Evolutionary conservation across 2,113 vertebrate genomes (phyloP), one percentile per base, ranked within the genome.

Genomic region (Psilopogon haemacephalus): DNA sequence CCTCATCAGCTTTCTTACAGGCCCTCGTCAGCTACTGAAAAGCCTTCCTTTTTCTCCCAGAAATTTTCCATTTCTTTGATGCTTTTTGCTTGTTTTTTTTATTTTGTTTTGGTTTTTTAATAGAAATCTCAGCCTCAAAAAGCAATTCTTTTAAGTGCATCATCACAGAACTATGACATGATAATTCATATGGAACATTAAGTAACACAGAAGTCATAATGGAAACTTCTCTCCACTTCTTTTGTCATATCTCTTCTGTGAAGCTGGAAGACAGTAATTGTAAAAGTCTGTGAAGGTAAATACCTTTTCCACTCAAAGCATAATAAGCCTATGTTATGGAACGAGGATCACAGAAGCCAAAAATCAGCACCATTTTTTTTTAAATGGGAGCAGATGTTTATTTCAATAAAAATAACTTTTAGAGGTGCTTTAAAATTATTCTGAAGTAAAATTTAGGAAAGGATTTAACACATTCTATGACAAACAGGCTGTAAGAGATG

Each of bases 101-200:
- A 24, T 54, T 27, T 4, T 3, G 48, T 50, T 12, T 8, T 23
- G 48, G 5, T 50, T 26, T 50, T 24, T 26, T 48, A 18, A 7
- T 48, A 60, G 35, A 73, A 92, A 59, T 40, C 32, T 54, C n/a
- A 82, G 52, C 44, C 68, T 81, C 63, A 62, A 44, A 30, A 91
- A 68, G 50, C 6, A 55, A 87, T 87, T 44, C 54, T 84, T 91
- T 89, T 72, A 94, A 88, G 55, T 33, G 69, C 27, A 35, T 78
- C 2, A 1, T 38, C 44, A 33, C 28, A 79, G 27, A 75, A 72
- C 35, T 72, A 56, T 19, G 84, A 65, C 88, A 94, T 0, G 0
- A 92, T 81, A 90, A 86, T 81, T 94, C 92, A 84, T 58, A 86
- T 28, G 58, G 92, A 92, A 84, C 73, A 81, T 87, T 81, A 94